phyloP scores from a whole-genome alignment of 2,797 vertebrate genomes.

The Chanos chanos region DNA sequence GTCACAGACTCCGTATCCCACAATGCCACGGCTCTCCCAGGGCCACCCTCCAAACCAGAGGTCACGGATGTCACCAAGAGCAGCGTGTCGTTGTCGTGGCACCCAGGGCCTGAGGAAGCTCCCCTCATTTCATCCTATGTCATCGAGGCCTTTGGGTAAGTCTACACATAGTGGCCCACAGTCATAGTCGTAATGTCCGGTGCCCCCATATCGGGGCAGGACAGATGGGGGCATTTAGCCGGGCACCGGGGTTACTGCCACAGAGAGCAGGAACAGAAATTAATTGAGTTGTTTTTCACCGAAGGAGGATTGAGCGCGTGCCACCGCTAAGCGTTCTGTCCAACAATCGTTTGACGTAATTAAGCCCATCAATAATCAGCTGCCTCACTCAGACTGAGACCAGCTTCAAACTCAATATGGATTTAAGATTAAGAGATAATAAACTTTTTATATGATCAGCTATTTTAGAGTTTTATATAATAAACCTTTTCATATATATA shows the following conservation, averaged over 20 bases:
- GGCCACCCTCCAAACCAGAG: conserved; percentile 89
- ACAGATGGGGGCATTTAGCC: conserved; percentile 55
- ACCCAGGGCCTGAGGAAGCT: conserved; percentile 78
- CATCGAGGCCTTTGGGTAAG: conserved; percentile 97
- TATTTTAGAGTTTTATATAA: not conserved
- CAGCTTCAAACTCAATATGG: not conserved
- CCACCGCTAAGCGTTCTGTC: conserved; percentile 20
- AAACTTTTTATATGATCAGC: not conserved
- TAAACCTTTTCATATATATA: too few species aligned
- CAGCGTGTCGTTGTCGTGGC: conserved; percentile 94
- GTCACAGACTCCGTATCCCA: conserved; percentile 82
- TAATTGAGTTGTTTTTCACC: conserved; percentile 31
- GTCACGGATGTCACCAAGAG: conserved; percentile 94
- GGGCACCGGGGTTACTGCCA: conserved; percentile 16
- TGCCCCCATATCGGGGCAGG: conserved; percentile 58
- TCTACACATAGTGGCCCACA: conserved; percentile 54
- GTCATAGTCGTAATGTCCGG: conserved; percentile 40
- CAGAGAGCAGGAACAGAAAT: conserved; percentile 5
- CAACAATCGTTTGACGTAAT: conserved; percentile 27
- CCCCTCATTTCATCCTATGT: conserved; percentile 87
- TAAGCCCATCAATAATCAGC: conserved; percentile 20
- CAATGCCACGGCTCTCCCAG: conserved; percentile 84
- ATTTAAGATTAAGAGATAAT: not conserved
- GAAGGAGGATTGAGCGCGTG: conserved; percentile 25
- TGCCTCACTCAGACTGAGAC: not conserved